Evolutionary conservation across 2,113 vertebrate genomes (phyloP), one percentile per base, ranked within the genome.

Genomic region (Trichomycterus rosablanca): DNA sequence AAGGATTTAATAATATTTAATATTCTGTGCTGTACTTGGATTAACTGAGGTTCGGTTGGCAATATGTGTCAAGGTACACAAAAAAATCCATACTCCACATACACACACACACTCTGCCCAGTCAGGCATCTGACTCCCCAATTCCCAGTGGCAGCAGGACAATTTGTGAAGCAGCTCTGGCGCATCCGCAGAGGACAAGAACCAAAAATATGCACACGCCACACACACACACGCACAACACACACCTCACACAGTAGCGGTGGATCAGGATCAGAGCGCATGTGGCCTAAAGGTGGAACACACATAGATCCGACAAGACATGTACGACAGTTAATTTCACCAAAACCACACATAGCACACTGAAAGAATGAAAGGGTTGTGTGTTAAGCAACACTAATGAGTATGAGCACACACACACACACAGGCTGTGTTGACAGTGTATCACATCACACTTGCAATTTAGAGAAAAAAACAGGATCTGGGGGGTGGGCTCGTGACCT

Each of bases 401-500:
- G 26, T 24, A 24, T 23, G 16, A 7, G 26, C 46, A 59, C 18
- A 40, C 10, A 46, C 35, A 30, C 37, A 46, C 51, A 58, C 52
- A 45, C 64, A 56, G 46, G 32, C 19, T 58, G 22, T 45, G 63
- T 18, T 55, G 44, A 39, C 59, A 58, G 32, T 55, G 55, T 39
- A 43, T 66, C 64, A 28, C 46, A 59, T 72, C 60, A 63, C 59
- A 43, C 44, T 61, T 63, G 64, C 64, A 67, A 44, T 67, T 51
- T 63, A 10, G 14, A 37, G 51, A 16, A 54, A 46, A 59, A 23
- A 54, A 59, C n/a, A 55, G 48, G 55, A 59, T 60, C 57, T 57
- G 46, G 53, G 69, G 68, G 30, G 68, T 56, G 59, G 34, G 61
- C 43, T 43, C 24, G 40, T 72, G 70, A 72, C 70, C 70, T 72